These are phyloP conservation scores for Troides aeacus DNA, from an alignment of 2,888 invertebrate genomes.

Conservation along the genomic window DNA sequence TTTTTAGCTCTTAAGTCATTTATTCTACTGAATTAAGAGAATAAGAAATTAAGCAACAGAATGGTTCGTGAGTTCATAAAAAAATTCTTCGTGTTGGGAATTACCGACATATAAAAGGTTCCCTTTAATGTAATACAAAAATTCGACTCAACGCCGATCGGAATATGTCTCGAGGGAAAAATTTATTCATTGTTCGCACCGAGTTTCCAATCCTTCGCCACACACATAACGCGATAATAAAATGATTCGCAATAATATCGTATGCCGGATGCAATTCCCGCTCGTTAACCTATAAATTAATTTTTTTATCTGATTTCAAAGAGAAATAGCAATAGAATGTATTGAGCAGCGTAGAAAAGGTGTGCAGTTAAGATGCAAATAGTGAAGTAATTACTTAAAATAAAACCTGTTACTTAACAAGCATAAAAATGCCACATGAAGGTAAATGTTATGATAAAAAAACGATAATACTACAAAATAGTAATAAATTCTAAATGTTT, in stretches of 20 bases:
- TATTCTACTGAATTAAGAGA: no score
- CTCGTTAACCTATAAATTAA: conserved; percentile 1
- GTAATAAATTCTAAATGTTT: no score
- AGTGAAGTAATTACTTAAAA: no score
- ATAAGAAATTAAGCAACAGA: no score
- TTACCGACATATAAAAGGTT: not conserved
- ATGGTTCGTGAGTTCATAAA: not conserved
- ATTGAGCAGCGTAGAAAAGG: no score
- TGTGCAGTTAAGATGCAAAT: no score
- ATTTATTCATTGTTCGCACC: conserved; percentile 15
- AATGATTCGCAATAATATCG: conserved; percentile 1
- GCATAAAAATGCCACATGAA: no score
- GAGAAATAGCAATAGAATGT: not conserved
- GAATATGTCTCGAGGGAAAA: conserved; percentile 2
- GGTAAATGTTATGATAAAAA: no score
- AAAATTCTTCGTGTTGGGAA: not conserved
- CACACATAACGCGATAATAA: conserved; percentile 5
- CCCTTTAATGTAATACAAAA: not conserved
- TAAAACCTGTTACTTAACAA: no score
- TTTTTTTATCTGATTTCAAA: not conserved
- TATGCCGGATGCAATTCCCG: conserved; percentile 1
- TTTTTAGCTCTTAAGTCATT: no score
- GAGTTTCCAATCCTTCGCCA: conserved; percentile 11
- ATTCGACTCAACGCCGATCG: conserved; percentile 2
- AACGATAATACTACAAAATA: no score